A percentile compares a stretch with the other conserved stretches of the same genome.
phyloP scores from a whole-genome alignment of 2,888 invertebrate species.

The Lepidocyrtoides sp. region DNA sequence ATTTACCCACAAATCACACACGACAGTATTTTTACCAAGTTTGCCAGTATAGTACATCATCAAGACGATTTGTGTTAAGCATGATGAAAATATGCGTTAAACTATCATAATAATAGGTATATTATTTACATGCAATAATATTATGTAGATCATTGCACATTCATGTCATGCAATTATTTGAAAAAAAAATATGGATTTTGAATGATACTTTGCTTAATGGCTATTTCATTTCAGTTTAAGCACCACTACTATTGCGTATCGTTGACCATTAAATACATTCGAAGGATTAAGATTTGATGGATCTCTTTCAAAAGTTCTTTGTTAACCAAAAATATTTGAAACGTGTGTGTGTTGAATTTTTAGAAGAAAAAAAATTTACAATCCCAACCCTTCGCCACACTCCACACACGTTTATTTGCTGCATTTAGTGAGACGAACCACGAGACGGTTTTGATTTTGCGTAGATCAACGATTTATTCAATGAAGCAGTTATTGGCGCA shows the following conservation, averaged over 20 bases:
- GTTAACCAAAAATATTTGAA: background rate
- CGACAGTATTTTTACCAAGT: too few relatives aligned
- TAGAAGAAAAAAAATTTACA: too few relatives aligned
- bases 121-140: slow-evolving; percentile 34
- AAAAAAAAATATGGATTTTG: background rate
- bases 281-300: too few relatives aligned
- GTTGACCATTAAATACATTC: background rate
- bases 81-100: background rate
- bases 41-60: background rate
- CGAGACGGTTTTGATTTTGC: background rate
- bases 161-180: slow-evolving; percentile 44
- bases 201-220: background rate
- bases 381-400: background rate
- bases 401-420: background rate
- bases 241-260: background rate
- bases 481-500: background rate
- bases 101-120: background rate
- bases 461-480: background rate
- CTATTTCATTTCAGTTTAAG: background rate
- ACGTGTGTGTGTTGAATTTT: slow-evolving; percentile 8
- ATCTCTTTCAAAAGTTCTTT: background rate
- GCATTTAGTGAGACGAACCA: background rate
- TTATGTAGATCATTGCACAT: slow-evolving; percentile 71
- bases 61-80: background rate
- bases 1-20: background rate